Evolutionary conservation across 2,888 invertebrate species (phyloP).

Genomic region (Ophion ventricosus): DNA sequence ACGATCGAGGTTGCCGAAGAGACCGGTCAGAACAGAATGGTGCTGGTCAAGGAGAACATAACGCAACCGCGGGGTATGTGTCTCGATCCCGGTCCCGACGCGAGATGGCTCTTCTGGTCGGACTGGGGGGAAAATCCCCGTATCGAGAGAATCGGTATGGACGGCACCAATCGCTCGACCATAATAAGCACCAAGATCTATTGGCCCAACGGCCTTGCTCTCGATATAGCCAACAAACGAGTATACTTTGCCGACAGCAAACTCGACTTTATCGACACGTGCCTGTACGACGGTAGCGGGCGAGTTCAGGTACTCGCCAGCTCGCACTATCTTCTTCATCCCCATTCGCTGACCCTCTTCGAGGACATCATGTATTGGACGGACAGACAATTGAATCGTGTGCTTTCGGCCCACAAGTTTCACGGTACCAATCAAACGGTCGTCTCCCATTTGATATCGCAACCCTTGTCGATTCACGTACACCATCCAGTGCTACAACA

Average conservation of each 20-base stretch:
- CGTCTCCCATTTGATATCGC: slow-evolving; percentile 96
- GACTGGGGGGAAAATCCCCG: slow-evolving; percentile 99
- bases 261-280: slow-evolving; percentile 98
- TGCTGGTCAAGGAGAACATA: slow-evolving; percentile 95
- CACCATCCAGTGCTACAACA: slow-evolving; percentile 98
- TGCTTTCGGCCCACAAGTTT: slow-evolving; percentile 95
- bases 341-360: slow-evolving; percentile 96
- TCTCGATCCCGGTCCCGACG: slow-evolving; percentile 95
- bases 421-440: slow-evolving; percentile 96
- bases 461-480: slow-evolving; percentile 97
- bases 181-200: slow-evolving; percentile 97
- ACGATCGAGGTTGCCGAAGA: slow-evolving; percentile 96
- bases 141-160: slow-evolving; percentile 98
- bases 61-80: slow-evolving; percentile 98
- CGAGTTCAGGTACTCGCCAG: slow-evolving; percentile 94
- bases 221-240: slow-evolving; percentile 96
- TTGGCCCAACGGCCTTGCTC: slow-evolving; percentile 99
- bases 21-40: slow-evolving; percentile 92
- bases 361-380: slow-evolving; percentile 99
- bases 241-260: slow-evolving; percentile 99
- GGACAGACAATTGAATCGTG: slow-evolving; percentile 95
- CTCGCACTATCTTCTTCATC: slow-evolving; percentile 96
- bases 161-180: slow-evolving; percentile 92
- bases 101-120: slow-evolving; percentile 98
- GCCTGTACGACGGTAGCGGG: slow-evolving; percentile 97